phyloP scores from a whole-genome alignment of 2,113 vertebrate genomes.

The Pseudopodoces humilis region DNA sequence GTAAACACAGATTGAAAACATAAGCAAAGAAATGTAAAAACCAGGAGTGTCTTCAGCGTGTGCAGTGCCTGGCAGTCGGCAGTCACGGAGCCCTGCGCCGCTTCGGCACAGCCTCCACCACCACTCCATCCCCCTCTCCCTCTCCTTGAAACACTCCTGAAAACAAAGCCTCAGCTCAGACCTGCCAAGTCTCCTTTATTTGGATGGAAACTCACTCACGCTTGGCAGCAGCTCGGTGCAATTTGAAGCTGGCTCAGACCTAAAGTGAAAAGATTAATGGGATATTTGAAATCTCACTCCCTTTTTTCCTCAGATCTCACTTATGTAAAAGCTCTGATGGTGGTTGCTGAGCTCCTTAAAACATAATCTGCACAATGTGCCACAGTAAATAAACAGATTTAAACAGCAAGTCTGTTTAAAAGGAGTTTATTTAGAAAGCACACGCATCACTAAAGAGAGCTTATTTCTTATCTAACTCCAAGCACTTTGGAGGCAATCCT shows the following conservation, averaged over 20 bases:
- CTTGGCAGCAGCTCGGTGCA: slow-evolving; percentile 39
- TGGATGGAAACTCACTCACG: slow-evolving; percentile 28
- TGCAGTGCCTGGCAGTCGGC: neutral
- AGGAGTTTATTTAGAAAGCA: slow-evolving; percentile 51
- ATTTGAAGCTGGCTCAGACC: slow-evolving; percentile 59
- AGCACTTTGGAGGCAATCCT: slow-evolving; percentile 52
- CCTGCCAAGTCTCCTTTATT: slow-evolving; percentile 40
- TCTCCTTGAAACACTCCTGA: neutral
- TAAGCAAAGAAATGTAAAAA: neutral
- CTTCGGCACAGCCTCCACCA: neutral
- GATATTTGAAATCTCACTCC: slow-evolving; percentile 57
- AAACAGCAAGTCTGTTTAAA: slow-evolving; percentile 48
- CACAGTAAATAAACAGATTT: slow-evolving; percentile 66
- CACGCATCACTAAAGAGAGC: slow-evolving; percentile 45
- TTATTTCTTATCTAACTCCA: slow-evolving; percentile 64
- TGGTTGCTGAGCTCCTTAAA: slow-evolving; percentile 54
- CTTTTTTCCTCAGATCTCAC: slow-evolving; percentile 58
- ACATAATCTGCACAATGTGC: slow-evolving; percentile 55
- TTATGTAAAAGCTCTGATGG: slow-evolving; percentile 55
- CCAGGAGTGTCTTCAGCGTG: rapidly evolving
- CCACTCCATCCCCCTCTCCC: neutral
- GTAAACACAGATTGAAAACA: neutral
- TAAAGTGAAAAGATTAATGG: slow-evolving; percentile 66
- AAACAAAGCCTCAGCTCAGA: slow-evolving; percentile 17
- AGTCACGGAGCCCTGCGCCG: rapidly evolving